Conservation (phyloP, 2,113 vertebrate species). For the Micronisus gabar region DNA sequence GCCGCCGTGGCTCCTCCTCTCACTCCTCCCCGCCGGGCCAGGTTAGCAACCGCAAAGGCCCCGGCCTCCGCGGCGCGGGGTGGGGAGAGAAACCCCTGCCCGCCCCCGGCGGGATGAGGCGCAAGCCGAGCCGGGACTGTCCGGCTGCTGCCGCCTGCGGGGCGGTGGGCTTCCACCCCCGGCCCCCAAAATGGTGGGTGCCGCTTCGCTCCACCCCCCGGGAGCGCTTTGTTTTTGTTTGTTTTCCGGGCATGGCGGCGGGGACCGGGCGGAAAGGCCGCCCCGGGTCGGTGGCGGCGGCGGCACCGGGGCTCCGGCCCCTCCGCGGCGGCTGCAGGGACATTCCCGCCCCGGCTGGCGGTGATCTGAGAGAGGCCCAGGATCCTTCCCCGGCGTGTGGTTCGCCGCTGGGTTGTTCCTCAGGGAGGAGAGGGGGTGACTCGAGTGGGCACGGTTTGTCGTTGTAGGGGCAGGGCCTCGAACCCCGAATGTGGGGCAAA, state of each 20-base stretch:
- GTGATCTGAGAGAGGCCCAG: accelerated
- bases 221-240: neutral
- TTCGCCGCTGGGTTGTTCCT: accelerated
- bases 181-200: slow-evolving; percentile 21
- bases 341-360: accelerated
- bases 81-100: neutral
- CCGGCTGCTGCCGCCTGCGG: neutral
- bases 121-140: no score
- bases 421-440: accelerated
- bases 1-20: slow-evolving; percentile 37
- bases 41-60: neutral
- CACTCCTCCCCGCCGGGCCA: neutral
- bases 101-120: neutral
- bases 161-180: neutral
- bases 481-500: no score
- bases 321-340: neutral
- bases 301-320: neutral
- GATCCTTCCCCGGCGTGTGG: neutral
- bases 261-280: neutral
- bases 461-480: neutral
- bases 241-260: slow-evolving; percentile 29
- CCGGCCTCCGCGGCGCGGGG: neutral
- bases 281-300: neutral
- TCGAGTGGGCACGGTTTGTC: accelerated
- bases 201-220: neutral